phyloP scores from a whole-genome alignment of 2,888 invertebrate genomes.

The Thyatira batis region DNA sequence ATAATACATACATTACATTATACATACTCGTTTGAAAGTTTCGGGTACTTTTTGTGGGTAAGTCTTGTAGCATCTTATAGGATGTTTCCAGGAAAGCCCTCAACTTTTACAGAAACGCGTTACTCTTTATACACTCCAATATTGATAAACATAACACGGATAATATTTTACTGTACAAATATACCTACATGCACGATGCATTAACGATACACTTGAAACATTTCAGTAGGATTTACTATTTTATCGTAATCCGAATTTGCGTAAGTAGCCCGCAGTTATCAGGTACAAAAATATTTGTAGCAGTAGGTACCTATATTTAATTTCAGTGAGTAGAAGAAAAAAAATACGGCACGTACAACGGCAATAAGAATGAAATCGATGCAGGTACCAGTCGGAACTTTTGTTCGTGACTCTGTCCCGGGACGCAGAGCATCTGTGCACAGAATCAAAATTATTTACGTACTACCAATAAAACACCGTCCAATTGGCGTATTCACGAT shows the following conservation, averaged over 20 bases:
- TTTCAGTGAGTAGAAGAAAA: not conserved
- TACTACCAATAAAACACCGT: constrained; percentile 19
- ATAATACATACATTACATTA: too few species aligned
- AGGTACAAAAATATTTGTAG: not conserved
- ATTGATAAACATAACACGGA: not conserved
- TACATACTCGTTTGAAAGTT: too few species aligned
- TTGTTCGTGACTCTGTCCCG: not conserved
- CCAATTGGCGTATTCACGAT: constrained; percentile 12
- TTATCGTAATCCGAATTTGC: not conserved
- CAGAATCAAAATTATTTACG: constrained; percentile 10
- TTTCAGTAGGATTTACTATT: not conserved
- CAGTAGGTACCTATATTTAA: not conserved
- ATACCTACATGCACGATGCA: not conserved
- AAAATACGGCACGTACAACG: not conserved
- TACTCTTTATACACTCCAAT: not conserved
- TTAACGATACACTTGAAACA: not conserved
- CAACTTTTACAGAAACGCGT: not conserved
- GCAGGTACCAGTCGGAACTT: not conserved
- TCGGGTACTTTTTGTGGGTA: too few species aligned
- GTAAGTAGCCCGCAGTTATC: not conserved
- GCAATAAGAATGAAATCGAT: not conserved
- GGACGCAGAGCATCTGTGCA: not conserved
- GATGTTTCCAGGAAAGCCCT: not conserved
- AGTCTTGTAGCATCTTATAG: too few species aligned
- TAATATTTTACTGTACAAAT: not conserved